Conservation (phyloP, 1,140 invertebrate species). For the Aphaenogaster floridana region DNA sequence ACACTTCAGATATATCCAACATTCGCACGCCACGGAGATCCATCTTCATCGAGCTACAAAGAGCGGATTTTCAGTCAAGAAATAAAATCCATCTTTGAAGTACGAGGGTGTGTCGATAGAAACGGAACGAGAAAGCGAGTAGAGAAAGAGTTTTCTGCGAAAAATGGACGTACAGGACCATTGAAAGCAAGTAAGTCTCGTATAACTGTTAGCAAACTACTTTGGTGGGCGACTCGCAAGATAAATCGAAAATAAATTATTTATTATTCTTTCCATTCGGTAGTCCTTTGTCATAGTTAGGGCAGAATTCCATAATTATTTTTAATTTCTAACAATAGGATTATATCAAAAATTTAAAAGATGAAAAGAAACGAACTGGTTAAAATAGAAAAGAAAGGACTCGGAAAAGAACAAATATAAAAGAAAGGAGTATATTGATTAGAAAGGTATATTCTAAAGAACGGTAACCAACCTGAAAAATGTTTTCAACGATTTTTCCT, state of each 20-base stretch:
- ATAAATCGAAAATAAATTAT: not conserved
- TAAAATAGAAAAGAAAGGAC: no score
- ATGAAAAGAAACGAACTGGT: no score
- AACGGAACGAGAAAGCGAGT: not conserved
- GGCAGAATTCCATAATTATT: no score
- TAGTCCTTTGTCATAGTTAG: not conserved
- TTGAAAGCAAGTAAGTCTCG: not conserved
- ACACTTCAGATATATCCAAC: not conserved
- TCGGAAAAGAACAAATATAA: no score
- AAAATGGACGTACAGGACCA: not conserved
- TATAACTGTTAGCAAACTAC: not conserved
- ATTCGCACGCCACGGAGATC: conserved; percentile 23
- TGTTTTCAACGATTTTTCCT: no score
- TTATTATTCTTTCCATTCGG: not conserved
- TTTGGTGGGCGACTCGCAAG: not conserved
- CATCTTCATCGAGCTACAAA: conserved; percentile 34
- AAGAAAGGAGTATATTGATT: no score
- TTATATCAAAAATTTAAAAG: no score
- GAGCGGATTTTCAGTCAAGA: conserved; percentile 9
- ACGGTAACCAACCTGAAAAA: no score
- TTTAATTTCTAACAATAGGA: no score
- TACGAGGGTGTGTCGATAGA: not conserved
- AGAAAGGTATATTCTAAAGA: no score
- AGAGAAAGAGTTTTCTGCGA: not conserved
- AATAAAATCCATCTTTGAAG: conserved; percentile 61